Evolutionary conservation across 2,113 vertebrate species (phyloP).

Genomic region (Zootoca vivipara): DNA sequence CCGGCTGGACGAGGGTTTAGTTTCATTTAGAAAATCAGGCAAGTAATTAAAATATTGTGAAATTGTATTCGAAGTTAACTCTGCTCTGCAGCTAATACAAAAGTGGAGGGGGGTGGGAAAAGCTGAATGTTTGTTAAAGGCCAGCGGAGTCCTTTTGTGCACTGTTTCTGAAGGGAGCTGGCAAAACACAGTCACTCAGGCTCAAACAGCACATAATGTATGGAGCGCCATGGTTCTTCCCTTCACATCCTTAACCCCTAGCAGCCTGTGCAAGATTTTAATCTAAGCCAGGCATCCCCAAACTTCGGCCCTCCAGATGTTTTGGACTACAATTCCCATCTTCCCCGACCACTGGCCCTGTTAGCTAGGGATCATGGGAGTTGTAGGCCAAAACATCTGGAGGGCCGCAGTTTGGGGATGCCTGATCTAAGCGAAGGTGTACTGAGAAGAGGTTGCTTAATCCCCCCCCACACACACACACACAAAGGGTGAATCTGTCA

Average conservation of each 20-base stretch:
- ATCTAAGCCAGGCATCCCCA: no score
- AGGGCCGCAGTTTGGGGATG: no score
- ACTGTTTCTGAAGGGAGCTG: not conserved
- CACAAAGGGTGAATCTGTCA: no score
- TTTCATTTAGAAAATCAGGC: slow-evolving; percentile 4
- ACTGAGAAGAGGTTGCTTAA: not conserved
- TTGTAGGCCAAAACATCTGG: no score
- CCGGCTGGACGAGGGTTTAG: not conserved
- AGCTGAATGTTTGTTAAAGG: not conserved
- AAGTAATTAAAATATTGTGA: slow-evolving; percentile 3
- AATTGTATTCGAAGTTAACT: slow-evolving; percentile 1
- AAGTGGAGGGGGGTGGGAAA: not conserved
- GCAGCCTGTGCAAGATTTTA: not conserved
- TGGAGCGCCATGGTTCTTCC: not conserved
- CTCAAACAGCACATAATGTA: not conserved
- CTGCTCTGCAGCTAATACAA: not conserved
- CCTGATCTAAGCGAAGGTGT: not conserved
- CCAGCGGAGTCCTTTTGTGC: not conserved
- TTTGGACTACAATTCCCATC: no score
- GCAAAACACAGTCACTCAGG: not conserved
- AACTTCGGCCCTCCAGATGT: no score
- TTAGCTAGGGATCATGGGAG: no score
- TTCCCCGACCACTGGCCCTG: no score
- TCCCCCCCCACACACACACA: no score
- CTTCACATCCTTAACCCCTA: not conserved